phyloP scores from a whole-genome alignment of 35 echinoderm and acorn worm species.

The Ptychodera flava region DNA sequence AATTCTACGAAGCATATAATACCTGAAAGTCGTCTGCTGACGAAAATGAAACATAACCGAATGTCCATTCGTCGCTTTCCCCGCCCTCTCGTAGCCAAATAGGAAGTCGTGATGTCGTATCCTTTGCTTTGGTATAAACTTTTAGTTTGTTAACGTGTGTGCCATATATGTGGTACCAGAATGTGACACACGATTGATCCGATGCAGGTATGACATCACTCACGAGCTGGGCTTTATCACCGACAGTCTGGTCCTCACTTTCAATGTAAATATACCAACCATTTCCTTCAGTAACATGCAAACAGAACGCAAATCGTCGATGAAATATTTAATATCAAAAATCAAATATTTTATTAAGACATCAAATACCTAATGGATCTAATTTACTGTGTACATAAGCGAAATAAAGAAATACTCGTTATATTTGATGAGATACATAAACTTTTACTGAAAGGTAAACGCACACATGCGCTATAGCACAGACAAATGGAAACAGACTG shows the following conservation, averaged over 20 bases:
- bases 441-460: too few relatives aligned
- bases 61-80: background rate
- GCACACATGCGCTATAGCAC: too few relatives aligned
- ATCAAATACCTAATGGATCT: too few relatives aligned
- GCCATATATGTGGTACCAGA: conserved; percentile 76
- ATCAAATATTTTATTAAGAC: too few relatives aligned
- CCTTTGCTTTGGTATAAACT: conserved; percentile 32
- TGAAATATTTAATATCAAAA: too few relatives aligned
- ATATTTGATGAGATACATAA: too few relatives aligned
- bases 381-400: too few relatives aligned
- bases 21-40: background rate
- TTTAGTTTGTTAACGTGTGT: conserved; percentile 11
- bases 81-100: background rate
- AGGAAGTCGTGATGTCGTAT: background rate
- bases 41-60: background rate
- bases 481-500: too few relatives aligned
- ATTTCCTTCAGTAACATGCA: too few relatives aligned
- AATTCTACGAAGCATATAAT: too few relatives aligned
- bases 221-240: background rate
- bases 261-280: background rate
- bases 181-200: conserved; percentile 22
- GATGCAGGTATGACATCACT: background rate
- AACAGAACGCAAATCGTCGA: too few relatives aligned
- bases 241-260: background rate
- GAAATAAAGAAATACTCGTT: too few relatives aligned